A percentile compares a stretch with the other conserved stretches of the same genome.
These are phyloP conservation scores for Intellagama lesueurii DNA, from an alignment of 2,797 vertebrate species.

Conservation along the genomic window DNA sequence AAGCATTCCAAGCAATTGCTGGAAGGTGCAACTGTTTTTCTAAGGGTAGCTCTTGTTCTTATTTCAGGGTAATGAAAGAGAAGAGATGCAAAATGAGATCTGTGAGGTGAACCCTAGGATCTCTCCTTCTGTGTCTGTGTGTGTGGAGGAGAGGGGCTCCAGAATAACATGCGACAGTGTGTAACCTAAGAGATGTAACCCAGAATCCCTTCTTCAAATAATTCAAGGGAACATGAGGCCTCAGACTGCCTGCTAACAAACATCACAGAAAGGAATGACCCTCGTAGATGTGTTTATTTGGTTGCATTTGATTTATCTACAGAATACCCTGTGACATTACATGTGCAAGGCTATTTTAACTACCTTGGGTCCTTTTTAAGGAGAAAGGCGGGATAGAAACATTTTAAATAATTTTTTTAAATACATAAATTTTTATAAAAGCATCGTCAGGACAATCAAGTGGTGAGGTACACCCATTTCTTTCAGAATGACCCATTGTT, in stretches of 20 bases:
- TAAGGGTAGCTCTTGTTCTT: background rate
- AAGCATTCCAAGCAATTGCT: slow-evolving; percentile 7
- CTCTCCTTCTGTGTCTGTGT: background rate
- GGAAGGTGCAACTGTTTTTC: slow-evolving; percentile 39
- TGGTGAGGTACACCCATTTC: too few relatives aligned
- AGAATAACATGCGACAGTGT: background rate
- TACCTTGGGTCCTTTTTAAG: too few relatives aligned
- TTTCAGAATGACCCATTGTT: too few relatives aligned
- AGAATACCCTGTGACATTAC: background rate
- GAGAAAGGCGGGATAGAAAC: background rate
- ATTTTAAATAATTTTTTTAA: too few relatives aligned
- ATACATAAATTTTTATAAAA: too few relatives aligned
- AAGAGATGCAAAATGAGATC: background rate
- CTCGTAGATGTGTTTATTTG: background rate
- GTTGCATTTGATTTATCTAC: background rate
- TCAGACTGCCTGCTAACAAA: background rate
- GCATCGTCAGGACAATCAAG: too few relatives aligned
- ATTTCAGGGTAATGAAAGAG: background rate
- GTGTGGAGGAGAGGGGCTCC: background rate
- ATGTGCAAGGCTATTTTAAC: background rate
- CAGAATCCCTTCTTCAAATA: background rate
- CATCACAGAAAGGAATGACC: background rate
- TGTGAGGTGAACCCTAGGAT: background rate
- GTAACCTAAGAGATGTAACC: background rate
- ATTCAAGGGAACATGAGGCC: background rate